Evolutionary conservation across 2,888 invertebrate genomes (phyloP), one percentile per base, ranked within the genome.

Genomic region (Mystacides longicornis): DNA sequence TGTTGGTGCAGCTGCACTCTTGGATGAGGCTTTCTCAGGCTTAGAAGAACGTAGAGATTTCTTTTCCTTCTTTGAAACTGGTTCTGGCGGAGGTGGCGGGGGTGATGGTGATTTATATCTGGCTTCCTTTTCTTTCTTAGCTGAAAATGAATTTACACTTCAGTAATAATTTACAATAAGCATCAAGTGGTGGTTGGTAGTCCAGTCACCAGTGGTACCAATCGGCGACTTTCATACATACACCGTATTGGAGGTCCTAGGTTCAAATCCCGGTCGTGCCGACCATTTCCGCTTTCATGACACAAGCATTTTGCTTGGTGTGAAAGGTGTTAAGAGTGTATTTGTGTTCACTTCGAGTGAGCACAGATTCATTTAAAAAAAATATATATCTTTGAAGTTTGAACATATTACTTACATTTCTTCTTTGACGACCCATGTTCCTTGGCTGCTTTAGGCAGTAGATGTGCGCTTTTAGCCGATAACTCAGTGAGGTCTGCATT

Each of bases 401-500:
- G 14, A 31, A 49, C 27, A 22, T 23, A n/a, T 49, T 46, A 47
- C 42, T 43, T 46, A 57, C 59, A 52, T 50, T 51, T 59, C 43
- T 56, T 58, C 43, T 54, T 60, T 16, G 49, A 19, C 23, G 56
- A 55, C 11, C 18, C 43, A 37, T 56, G 43, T 37, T 59, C 57
- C 19, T 59, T 59, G 11, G 46, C 20, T 1, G 37, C 16, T 37
- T 37, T 37, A 31, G 45, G 49, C 14, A 53, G 16, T 9, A 55
- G 27, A 43, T 76, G 76, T 49, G 76, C 75, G 69, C 76, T 77
- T 64, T 74, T 72, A 51, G 74, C 67, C 55, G 77, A 75, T 54
- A 76, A 69, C 60, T 76, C 74, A 64, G 73, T 75, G 2, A 75
- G 64, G 1, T 71, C 73, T 21, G 75, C 74, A 66, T 74, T 73